These are phyloP conservation scores for Cantharis nigra DNA, from an alignment of 2,888 invertebrate genomes.

Conservation along the genomic window DNA sequence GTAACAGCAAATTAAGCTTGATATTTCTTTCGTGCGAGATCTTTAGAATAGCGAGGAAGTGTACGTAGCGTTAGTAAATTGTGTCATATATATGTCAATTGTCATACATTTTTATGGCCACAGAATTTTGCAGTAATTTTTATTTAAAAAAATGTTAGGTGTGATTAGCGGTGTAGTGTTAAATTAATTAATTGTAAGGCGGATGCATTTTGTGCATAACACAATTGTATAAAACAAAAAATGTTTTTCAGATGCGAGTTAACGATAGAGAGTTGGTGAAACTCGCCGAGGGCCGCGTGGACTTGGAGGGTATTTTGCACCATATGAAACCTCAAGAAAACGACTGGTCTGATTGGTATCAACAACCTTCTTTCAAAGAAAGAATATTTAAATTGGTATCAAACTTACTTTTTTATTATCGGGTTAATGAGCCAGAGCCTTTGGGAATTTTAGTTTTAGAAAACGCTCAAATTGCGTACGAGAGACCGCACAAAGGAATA, in stretches of 20 bases:
- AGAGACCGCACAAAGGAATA: slow-evolving; percentile 65
- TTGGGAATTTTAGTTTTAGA: slow-evolving; percentile 76
- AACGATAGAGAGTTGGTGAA: slow-evolving; percentile 71
- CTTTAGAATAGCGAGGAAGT: too few species aligned
- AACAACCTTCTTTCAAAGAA: slow-evolving; percentile 65
- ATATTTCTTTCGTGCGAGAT: too few species aligned
- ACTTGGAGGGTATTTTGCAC: slow-evolving; percentile 73
- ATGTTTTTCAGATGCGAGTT: slow-evolving; percentile 65
- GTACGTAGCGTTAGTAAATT: too few species aligned
- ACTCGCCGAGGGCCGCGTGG: slow-evolving; percentile 63
- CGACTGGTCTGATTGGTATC: slow-evolving; percentile 57
- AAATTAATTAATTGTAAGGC: not conserved
- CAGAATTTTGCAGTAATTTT: not conserved
- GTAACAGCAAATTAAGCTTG: too few species aligned
- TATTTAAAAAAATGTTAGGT: not conserved
- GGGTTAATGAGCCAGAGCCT: slow-evolving; percentile 69
- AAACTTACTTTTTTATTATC: slow-evolving; percentile 78
- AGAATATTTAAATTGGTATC: slow-evolving; percentile 76
- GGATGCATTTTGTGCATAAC: not conserved
- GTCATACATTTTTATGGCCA: not conserved
- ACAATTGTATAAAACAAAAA: not conserved
- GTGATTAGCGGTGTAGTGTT: not conserved
- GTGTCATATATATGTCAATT: not conserved
- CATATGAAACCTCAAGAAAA: slow-evolving; percentile 68
- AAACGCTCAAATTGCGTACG: slow-evolving; percentile 71